Conservation (phyloP, 2,888 invertebrate species). For the Acleris sparsana region DNA sequence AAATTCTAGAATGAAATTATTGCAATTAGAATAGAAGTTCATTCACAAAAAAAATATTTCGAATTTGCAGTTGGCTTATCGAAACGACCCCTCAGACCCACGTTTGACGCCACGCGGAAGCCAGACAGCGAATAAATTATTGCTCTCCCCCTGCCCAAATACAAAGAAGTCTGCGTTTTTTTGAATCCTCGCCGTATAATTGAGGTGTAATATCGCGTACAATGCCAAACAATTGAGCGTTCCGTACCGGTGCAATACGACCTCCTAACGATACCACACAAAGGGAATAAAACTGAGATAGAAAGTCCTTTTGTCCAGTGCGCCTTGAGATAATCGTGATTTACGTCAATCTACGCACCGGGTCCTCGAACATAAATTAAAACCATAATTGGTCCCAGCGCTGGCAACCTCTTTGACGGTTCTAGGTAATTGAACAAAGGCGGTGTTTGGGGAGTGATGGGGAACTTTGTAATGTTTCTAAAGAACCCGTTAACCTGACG, state of each 20-base stretch:
- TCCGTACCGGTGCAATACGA: constrained; percentile 56
- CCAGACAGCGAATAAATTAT: constrained; percentile 68
- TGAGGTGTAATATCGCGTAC: constrained; percentile 73
- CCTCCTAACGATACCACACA: constrained; percentile 54
- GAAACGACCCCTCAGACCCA: constrained; percentile 52
- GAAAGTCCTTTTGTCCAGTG: constrained; percentile 65
- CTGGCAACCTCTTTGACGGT: constrained; percentile 48
- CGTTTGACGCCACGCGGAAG: constrained; percentile 65
- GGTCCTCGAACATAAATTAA: constrained; percentile 57
- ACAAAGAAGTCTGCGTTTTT: constrained; percentile 65
- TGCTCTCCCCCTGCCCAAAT: constrained; percentile 59
- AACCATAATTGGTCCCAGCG: constrained; percentile 50
- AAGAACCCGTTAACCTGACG: constrained; percentile 53
- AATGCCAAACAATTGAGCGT: constrained; percentile 59
- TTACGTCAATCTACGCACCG: constrained; percentile 65
- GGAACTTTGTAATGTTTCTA: constrained; percentile 53
- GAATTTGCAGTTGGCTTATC: constrained; percentile 51
- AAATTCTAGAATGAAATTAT: too few species aligned
- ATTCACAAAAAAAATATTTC: constrained; percentile 15
- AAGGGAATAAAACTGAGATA: constrained; percentile 62
- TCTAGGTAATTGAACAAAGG: constrained; percentile 56
- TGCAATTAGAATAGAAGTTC: not conserved
- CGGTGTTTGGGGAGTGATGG: constrained; percentile 45
- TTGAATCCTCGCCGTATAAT: constrained; percentile 64
- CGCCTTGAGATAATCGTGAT: constrained; percentile 62